Percentiles rank a stretch among this genome's conserved stretches.
Evolutionary conservation across 2,797 vertebrate species (phyloP).

Genomic region (Mergus octosetaceus): DNA sequence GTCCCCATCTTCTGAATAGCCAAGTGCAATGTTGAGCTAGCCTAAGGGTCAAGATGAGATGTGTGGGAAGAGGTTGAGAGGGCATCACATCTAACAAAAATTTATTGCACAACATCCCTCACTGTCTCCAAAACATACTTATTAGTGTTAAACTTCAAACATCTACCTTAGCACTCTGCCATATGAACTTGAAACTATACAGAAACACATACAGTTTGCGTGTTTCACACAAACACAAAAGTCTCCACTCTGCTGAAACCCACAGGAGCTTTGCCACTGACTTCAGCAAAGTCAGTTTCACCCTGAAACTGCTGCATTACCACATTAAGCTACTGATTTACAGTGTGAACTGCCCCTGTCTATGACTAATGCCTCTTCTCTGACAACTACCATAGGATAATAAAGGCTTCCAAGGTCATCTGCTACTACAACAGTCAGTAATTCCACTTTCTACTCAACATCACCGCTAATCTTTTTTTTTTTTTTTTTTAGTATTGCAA

Average conservation of each 20-base stretch:
- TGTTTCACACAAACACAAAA: neutral
- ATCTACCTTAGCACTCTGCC: neutral
- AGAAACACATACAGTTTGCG: neutral
- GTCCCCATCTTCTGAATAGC: neutral
- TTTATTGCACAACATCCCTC: neutral
- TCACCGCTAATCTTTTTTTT: neutral
- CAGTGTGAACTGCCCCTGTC: no score
- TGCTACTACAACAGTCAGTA: neutral
- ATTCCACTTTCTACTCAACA: neutral
- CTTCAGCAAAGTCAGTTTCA: neutral
- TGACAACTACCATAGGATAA: neutral
- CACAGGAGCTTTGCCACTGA: neutral
- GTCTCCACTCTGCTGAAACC: neutral
- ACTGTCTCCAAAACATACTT: neutral
- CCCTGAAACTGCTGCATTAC: neutral
- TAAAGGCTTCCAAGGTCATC: accelerated
- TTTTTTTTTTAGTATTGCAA: neutral
- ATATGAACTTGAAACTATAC: neutral
- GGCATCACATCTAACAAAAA: neutral
- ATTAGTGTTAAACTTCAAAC: neutral
- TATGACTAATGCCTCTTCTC: neutral
- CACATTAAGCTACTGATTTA: neutral
- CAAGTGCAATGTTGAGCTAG: neutral
- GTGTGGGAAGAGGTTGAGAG: no score
- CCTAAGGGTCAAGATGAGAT: neutral